Conservation (phyloP, 1,140 invertebrate genomes). For the Tribolium madens region DNA sequence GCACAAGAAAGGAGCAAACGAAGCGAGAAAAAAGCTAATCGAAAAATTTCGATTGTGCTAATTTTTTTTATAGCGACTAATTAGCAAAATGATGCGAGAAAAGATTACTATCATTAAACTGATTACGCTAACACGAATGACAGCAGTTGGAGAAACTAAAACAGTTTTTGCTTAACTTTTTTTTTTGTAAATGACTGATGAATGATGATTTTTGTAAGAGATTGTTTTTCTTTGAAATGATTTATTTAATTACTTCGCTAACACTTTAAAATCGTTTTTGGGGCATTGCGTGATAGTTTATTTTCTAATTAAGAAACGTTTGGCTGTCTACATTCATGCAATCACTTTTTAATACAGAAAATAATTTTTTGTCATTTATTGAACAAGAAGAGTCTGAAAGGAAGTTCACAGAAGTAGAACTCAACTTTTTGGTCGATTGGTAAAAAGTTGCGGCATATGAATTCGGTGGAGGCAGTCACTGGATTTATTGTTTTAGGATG, state of each 20-base stretch:
- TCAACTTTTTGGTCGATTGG: not conserved
- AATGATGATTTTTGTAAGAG: not conserved
- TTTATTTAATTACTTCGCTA: not conserved
- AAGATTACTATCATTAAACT: not conserved
- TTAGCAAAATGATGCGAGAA: not conserved
- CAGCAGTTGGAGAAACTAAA: not conserved
- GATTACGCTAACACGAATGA: not conserved
- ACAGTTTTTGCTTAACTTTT: not conserved
- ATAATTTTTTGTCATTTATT: not conserved
- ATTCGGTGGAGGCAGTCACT: not conserved
- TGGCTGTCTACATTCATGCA: not conserved
- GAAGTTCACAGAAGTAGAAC: no score
- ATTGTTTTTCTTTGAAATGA: not conserved
- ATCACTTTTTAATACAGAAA: not conserved
- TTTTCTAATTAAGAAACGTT: not conserved
- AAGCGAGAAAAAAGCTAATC: no score
- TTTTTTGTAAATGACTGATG: not conserved
- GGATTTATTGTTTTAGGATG: not conserved
- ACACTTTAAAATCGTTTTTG: not conserved
- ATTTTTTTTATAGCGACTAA: not conserved
- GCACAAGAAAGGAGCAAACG: not conserved
- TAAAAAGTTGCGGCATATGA: not conserved
- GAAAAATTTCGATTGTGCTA: not conserved
- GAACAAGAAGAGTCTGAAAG: not conserved
- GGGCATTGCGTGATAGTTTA: not conserved